Base-by-base conservation (phyloP, 92 coral and sea anemone species). In the Bergia sp. region DNA sequence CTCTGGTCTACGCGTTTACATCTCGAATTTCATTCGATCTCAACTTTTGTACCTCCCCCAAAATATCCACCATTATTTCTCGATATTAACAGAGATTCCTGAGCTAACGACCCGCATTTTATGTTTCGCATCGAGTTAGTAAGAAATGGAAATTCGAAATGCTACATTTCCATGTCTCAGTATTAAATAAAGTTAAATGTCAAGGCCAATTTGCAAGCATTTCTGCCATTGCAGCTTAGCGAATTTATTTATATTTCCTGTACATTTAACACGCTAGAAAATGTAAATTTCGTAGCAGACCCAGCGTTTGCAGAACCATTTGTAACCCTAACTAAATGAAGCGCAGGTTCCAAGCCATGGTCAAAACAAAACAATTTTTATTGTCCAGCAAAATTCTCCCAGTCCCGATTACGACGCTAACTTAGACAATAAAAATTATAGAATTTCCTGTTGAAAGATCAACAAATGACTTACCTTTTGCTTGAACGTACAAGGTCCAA, bases 401-500 rank as follows among this genome's bases (percentile, higher is more conserved):
- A 20, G 80, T 42, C 11, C 77, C 23, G 66, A 73, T 73, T 73
- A 73, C 41, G 7, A 73, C 16, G 39, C 37, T 38, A n/a, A 21
- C 38, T 49, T 37, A 49, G 65, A 37, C 38, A 79, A 79, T 45
- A 79, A 23, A 79, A 44, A 29, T 71, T 45, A 69, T 16, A 23
- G 64, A 58, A 36, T 84, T 84, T 84, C 67, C 87, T 29, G 79
- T 69, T 43, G 76, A 81, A 87, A 53, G 23, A 57, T 21, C 5
- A 71, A 36, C 12, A 5, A 61, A 50, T 81, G 66, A 20, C 94
- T 89, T 84, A 96, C 99, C 99, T 96, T 96, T 96, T 58, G 98
- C 99, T 41, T 94, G 96, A 73, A 96, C 95, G 85, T 95, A 96
- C 45, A 96, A 93, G 37, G 98, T 96, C 99, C 99, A 96, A 41